Evolutionary conservation across 1,140 invertebrate genomes (phyloP).

Genomic region (Aporrectodea caliginosa): DNA sequence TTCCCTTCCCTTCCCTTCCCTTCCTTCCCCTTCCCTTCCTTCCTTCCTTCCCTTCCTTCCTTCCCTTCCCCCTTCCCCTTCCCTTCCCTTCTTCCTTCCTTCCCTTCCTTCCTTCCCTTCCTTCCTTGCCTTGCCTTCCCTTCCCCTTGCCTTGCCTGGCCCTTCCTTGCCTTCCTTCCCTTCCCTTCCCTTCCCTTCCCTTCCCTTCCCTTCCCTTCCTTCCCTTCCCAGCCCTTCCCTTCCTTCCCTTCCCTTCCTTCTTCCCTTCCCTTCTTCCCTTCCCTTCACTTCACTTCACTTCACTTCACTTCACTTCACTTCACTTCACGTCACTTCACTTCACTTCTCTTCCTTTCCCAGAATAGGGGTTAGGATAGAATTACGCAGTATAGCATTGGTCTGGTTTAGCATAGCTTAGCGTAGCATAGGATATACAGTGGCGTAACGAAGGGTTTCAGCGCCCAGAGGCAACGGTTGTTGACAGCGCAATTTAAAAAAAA

Average conservation of each 20-base stretch:
- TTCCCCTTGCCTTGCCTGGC: neutral
- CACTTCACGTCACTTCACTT: neutral
- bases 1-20: neutral
- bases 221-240: no score
- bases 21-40: neutral
- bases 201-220: neutral
- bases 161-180: neutral
- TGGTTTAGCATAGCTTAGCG: no score
- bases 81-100: neutral
- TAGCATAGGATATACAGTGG: no score
- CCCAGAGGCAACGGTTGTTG: no score
- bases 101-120: neutral
- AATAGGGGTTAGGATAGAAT: no score
- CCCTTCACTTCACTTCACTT: neutral
- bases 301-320: neutral
- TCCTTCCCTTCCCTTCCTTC: neutral
- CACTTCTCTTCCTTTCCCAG: neutral
- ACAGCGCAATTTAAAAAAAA: no score
- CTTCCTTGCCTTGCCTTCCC: neutral
- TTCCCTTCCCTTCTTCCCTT: neutral
- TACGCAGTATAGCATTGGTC: no score
- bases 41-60: slow-evolving; percentile 5
- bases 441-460: no score
- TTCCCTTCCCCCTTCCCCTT: neutral
- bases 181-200: neutral